These are phyloP conservation scores for Leptinotarsa haldemani DNA, from an alignment of 2,888 invertebrate species.

Conservation along the genomic window DNA sequence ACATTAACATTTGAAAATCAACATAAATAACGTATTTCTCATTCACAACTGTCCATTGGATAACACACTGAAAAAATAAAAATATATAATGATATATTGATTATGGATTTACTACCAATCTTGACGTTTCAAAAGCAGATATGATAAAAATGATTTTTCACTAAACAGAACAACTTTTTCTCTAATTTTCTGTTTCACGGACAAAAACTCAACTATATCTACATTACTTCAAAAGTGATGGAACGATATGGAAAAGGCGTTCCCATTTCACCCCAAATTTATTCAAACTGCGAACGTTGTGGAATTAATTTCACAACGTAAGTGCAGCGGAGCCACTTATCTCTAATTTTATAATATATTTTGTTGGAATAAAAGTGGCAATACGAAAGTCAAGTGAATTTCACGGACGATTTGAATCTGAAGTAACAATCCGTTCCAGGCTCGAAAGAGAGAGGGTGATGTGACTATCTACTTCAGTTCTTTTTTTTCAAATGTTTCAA, in stretches of 20 bases:
- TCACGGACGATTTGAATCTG: conserved; percentile 52
- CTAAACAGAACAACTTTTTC: not conserved
- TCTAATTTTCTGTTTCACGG: not conserved
- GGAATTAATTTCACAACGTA: conserved; percentile 41
- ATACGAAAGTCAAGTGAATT: conserved; percentile 49
- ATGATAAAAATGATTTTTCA: no score
- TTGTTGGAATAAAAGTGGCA: conserved; percentile 42
- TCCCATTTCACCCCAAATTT: conserved; percentile 39
- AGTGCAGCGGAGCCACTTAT: conserved; percentile 43
- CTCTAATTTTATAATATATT: conserved; percentile 49
- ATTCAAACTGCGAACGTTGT: conserved; percentile 38
- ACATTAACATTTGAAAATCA: no score
- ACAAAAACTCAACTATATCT: not conserved
- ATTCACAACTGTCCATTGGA: no score
- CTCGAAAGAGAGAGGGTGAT: conserved; percentile 11
- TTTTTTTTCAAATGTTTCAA: not conserved
- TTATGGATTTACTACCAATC: no score
- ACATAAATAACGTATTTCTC: no score
- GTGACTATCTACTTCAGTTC: not conserved
- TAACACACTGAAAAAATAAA: no score
- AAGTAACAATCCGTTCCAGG: conserved; percentile 43
- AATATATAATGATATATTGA: no score
- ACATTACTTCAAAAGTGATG: conserved; percentile 23
- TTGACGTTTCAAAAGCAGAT: no score
- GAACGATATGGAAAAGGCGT: conserved; percentile 41